These are phyloP conservation scores for Enteromius viviparus DNA, from an alignment of 2,797 vertebrate genomes.

Conservation along the genomic window DNA sequence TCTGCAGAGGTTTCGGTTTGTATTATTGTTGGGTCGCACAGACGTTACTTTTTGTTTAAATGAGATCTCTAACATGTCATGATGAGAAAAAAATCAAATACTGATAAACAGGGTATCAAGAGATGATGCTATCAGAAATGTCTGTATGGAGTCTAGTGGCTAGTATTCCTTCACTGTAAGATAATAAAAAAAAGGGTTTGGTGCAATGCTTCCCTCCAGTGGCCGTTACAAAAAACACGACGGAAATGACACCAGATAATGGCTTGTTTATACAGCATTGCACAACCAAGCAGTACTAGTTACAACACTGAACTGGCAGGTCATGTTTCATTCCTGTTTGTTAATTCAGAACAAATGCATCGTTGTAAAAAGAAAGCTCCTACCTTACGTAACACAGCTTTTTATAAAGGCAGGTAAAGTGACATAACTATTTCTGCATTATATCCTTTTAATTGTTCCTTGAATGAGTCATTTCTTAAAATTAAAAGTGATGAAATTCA, in stretches of 20 bases:
- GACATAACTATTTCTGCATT: neutral
- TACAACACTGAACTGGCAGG: neutral
- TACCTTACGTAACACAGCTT: neutral
- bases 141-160: neutral
- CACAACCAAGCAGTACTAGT: neutral
- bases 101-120: neutral
- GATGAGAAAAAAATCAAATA: neutral
- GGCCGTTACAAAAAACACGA: neutral
- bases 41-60: neutral
- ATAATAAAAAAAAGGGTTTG: neutral
- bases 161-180: neutral
- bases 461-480: neutral
- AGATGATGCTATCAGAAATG: neutral
- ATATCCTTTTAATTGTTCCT: neutral
- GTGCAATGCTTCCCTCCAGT: slow-evolving; percentile 44
- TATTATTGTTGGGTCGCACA: neutral
- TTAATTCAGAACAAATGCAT: neutral
- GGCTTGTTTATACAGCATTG: neutral
- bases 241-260: neutral
- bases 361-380: neutral
- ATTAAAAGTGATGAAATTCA: neutral
- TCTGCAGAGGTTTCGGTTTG: neutral
- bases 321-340: neutral
- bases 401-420: neutral
- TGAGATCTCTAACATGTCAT: neutral